Percentiles rank a stretch among this genome's conserved stretches.
Evolutionary conservation across 1,140 invertebrate species (phyloP).

Genomic region (Brachionus rubens): DNA sequence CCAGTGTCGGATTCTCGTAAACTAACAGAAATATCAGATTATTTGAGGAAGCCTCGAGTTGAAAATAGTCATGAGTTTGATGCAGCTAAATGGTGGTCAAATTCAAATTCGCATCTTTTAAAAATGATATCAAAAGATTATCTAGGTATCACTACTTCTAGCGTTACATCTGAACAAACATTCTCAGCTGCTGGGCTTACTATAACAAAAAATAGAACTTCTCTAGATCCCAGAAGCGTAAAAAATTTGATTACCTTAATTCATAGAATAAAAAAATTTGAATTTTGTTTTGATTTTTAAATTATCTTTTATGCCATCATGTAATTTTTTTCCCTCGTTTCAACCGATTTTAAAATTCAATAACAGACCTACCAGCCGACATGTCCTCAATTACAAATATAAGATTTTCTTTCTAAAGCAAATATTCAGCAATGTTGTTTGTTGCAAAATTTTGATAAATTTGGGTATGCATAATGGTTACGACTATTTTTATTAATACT

Average conservation of each 20-base stretch:
- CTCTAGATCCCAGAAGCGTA: background rate
- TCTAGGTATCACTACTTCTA: background rate
- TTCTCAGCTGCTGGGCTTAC: too few species aligned
- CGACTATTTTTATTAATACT: too few species aligned
- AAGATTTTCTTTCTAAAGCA: too few species aligned
- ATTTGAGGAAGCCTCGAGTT: constrained; percentile 9
- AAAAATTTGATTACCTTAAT: background rate
- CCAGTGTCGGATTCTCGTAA: background rate
- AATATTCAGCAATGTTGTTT: too few species aligned
- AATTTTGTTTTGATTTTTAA: too few species aligned
- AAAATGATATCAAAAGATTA: constrained; percentile 1
- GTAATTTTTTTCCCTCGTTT: background rate
- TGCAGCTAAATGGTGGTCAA: background rate
- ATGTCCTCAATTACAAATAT: too few species aligned
- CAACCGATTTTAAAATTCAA: background rate
- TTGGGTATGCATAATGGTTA: too few species aligned
- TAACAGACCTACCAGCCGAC: too few species aligned
- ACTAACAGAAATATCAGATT: background rate
- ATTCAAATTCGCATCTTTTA: background rate
- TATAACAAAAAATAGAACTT: too few species aligned
- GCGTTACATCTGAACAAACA: background rate
- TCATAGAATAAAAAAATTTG: background rate
- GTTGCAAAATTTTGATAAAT: too few species aligned
- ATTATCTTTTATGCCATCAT: background rate
- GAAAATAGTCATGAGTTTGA: constrained; percentile 1